Base-by-base conservation (phyloP, 2,888 invertebrate genomes). In the Ophion obscuratus region DNA sequence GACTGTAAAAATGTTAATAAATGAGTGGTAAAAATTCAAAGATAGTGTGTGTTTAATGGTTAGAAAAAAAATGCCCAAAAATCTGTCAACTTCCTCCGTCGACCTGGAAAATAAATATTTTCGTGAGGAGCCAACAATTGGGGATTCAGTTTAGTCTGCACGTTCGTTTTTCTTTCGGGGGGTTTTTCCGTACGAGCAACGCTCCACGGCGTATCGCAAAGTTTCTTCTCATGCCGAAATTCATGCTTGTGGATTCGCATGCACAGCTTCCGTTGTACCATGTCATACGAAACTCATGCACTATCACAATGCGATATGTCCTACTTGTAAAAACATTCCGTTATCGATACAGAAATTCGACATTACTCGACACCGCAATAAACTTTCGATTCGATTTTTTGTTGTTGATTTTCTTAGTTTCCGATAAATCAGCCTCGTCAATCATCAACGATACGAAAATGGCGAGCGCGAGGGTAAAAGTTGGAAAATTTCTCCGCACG, bases 251-350 rank as follows among this genome's bases (percentile, higher is more conserved):
- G 6, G 14, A 64, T 73, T 64, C 57, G 27, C 80, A 80, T 80
- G 80, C 79, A 62, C 47, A 47, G 10, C 44, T 14, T 10, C n/a
- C n/a, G 20, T 31, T 53, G 17, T 14, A 47, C 14, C 74, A 24
- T 47, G n/a, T 80, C 61, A 53, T 40, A 20, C 20, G 71, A 40
- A 74, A 73, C 24, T 66, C 82, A 83, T 83, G 83, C 83, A 78
- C 14, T 61, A 83, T 36, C 10, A 36, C n/a, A 47, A 44, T 7
- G 40, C 44, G 5, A 27, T 44, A 53, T 2, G 2, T 36, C 40
- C 17, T 73, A 57, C 31, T 27, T 44, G 59, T 40, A 74, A 14
- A 59, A 67, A 24, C 47, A 24, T 61, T 59, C 40, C 7, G 36
- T n/a, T 17, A 40, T 61, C 1, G 67, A 11, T 47, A 66, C 24